A percentile compares a stretch with the other conserved stretches of the same genome.
phyloP scores from a whole-genome alignment of 2,888 invertebrate genomes.

The Drosophila ustulata region DNA sequence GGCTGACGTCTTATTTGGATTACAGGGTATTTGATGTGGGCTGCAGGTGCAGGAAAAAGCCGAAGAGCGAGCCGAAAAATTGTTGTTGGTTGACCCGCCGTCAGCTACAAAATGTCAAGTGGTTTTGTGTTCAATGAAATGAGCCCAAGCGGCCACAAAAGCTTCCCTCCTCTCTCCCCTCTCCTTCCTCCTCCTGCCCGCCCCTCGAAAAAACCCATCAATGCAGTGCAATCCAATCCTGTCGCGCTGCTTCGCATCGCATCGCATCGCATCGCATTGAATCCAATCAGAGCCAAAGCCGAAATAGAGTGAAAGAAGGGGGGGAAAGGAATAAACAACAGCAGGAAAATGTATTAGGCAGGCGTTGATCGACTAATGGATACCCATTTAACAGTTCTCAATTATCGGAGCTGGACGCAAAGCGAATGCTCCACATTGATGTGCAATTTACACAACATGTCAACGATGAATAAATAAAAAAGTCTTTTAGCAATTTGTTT shows the following conservation, averaged over 20 bases:
- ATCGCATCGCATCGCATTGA: conserved; percentile 31
- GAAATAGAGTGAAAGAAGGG: conserved; percentile 17
- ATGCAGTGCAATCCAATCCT: conserved; percentile 39
- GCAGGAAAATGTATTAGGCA: background rate
- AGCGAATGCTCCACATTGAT: background rate
- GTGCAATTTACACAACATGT: background rate
- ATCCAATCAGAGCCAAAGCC: conserved; percentile 51
- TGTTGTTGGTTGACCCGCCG: conserved; percentile 23
- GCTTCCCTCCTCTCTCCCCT: background rate
- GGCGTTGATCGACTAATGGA: background rate
- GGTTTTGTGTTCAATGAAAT: conserved; percentile 32
- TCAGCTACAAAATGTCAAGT: conserved; percentile 37
- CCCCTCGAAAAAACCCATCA: conserved; percentile 32
- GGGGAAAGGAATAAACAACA: background rate
- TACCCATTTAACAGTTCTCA: conserved; percentile 1
- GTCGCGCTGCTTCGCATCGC: conserved; percentile 32
- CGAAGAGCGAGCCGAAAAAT: background rate
- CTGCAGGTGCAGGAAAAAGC: background rate
- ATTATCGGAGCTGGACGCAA: background rate
- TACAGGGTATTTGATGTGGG: conserved; percentile 18
- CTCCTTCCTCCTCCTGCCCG: too few species aligned
- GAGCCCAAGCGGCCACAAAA: conserved; percentile 36
- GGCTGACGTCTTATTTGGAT: background rate
- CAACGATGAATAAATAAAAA: background rate
- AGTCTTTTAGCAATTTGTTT: too few species aligned